These are phyloP conservation scores for Drosophila niveifrons DNA, from an alignment of 2,888 invertebrate genomes.

Conservation along the genomic window DNA sequence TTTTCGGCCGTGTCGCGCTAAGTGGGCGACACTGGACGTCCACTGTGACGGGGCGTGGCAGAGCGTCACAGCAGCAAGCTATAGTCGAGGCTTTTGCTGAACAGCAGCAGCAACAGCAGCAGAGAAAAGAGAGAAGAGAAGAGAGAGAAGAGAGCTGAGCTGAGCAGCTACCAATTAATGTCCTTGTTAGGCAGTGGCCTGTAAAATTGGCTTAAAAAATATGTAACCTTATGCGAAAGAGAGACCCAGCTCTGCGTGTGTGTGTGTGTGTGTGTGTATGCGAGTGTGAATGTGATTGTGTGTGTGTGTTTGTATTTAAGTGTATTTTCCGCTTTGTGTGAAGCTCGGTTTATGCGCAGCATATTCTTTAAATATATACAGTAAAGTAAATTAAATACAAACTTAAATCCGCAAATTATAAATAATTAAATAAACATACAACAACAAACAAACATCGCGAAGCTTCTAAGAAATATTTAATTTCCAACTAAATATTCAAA, in stretches of 20 bases:
- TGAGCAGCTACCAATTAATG: conserved; percentile 81
- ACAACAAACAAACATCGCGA: too few species aligned
- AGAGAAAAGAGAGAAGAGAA: background rate
- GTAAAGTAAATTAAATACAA: background rate
- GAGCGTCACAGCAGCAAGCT: conserved; percentile 26
- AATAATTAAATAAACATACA: background rate
- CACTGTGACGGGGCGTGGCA: conserved; percentile 41
- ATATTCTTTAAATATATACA: conserved; percentile 6
- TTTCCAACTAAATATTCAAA: too few species aligned
- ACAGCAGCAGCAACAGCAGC: background rate
- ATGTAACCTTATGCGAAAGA: conserved; percentile 76
- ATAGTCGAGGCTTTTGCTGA: background rate
- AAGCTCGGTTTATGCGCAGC: conserved; percentile 42
- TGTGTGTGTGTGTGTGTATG: conserved; percentile 20
- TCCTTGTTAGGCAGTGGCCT: conserved; percentile 83
- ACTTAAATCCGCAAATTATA: background rate
- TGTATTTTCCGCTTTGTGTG: conserved; percentile 8
- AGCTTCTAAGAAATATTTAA: too few species aligned
- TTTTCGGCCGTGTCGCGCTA: conserved; percentile 70
- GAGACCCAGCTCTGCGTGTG: conserved; percentile 7
- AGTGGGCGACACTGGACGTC: conserved; percentile 45
- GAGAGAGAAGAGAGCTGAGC: background rate
- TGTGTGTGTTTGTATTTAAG: conserved; percentile 13
- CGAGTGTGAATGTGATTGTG: conserved; percentile 1
- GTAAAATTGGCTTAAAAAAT: conserved; percentile 82